Conservation (phyloP, 2,113 vertebrate species). For the Oryzias celebensis region DNA sequence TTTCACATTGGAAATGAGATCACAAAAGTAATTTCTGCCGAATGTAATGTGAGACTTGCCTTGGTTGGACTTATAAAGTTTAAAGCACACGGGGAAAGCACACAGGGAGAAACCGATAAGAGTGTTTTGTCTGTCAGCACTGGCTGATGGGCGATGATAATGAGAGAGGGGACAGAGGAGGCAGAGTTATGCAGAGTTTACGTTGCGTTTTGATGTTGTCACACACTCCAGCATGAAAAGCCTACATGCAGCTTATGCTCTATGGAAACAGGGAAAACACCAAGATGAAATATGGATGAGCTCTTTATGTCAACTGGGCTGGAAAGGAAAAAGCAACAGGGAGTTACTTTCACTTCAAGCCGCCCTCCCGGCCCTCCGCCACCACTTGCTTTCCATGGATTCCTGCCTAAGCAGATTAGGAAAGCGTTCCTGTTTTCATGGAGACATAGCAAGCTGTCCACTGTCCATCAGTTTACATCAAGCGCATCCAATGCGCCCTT, state of each 20-base stretch:
- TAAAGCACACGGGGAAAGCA: constrained; percentile 4
- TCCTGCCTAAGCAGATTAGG: constrained; percentile 47
- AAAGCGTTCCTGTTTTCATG: constrained; percentile 38
- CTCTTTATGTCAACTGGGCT: constrained; percentile 4
- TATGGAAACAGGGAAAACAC: constrained; percentile 32
- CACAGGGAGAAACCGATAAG: constrained; percentile 30
- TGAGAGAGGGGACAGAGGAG: constrained; percentile 17
- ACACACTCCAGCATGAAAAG: constrained; percentile 28
- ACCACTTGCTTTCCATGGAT: constrained; percentile 48
- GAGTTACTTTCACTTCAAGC: constrained; percentile 31
- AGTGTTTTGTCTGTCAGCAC: constrained; percentile 65
- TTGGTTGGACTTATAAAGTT: constrained; percentile 39
- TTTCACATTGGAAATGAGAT: background rate
- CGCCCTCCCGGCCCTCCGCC: constrained; percentile 12
- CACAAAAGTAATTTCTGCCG: too few relatives aligned
- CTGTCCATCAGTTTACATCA: constrained; percentile 66
- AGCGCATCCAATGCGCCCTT: constrained; percentile 54
- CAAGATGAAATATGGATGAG: constrained; percentile 8
- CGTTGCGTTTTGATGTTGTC: constrained; percentile 50
- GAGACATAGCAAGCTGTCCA: constrained; percentile 61
- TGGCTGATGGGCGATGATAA: constrained; percentile 43
- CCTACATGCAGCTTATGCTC: constrained; percentile 18
- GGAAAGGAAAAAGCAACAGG: constrained; percentile 18
- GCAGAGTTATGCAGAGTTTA: constrained; percentile 44
- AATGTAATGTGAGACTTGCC: background rate